Conservation (phyloP, 2,888 invertebrate genomes). For the Aleiodes testaceus region DNA sequence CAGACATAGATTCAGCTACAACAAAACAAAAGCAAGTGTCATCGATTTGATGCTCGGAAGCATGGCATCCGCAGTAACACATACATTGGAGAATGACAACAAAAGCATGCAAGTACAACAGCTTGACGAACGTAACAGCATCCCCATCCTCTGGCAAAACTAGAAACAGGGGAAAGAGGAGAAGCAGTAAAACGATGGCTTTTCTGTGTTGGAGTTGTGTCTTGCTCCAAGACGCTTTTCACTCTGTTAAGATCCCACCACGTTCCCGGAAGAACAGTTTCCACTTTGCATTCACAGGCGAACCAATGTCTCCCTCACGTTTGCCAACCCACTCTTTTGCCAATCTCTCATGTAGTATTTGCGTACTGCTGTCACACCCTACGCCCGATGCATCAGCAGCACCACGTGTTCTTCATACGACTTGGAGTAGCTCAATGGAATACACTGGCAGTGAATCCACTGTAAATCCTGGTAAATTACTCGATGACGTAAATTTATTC, state of each 20-base stretch:
- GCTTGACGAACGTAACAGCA: too few relatives aligned
- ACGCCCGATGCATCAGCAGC: conserved; percentile 17
- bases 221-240: conserved; percentile 46
- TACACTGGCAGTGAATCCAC: background rate
- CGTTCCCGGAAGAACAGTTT: conserved; percentile 49
- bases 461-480: background rate
- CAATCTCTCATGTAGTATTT: background rate
- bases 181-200: conserved; percentile 33
- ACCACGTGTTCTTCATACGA: conserved; percentile 1
- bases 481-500: background rate
- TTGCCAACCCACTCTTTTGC: background rate
- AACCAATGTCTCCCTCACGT: conserved; percentile 14
- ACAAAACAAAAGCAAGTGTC: conserved; percentile 12
- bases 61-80: conserved; percentile 2
- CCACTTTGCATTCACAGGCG: conserved; percentile 45
- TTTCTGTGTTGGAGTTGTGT: conserved; percentile 52
- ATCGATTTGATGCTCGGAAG: conserved; percentile 9
- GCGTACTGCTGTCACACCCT: conserved; percentile 7
- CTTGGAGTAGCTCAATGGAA: conserved; percentile 21
- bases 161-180: conserved; percentile 20
- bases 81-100: conserved; percentile 25
- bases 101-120: conserved; percentile 30
- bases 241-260: conserved; percentile 47
- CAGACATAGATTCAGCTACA: conserved; percentile 1
- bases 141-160: conserved; percentile 3